Evolutionary conservation across 2,888 invertebrate species (phyloP).

Genomic region (Melitaea athalia): DNA sequence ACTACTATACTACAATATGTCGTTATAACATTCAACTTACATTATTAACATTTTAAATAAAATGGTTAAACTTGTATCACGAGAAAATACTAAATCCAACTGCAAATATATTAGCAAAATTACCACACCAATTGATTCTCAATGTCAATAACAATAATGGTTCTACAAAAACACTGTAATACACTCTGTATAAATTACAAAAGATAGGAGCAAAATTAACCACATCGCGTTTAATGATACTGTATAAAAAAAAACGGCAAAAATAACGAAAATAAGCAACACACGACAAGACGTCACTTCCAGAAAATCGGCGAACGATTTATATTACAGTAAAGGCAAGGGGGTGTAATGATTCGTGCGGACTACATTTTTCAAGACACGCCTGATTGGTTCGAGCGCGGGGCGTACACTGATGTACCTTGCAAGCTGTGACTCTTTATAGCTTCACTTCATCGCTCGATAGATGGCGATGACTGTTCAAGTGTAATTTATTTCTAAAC

Average conservation of each 20-base stretch:
- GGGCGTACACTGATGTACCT: slow-evolving; percentile 33
- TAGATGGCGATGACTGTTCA: slow-evolving; percentile 23
- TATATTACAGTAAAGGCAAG: slow-evolving; percentile 52
- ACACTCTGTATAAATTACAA: not conserved
- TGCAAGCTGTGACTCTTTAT: slow-evolving; percentile 29
- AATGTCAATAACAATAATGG: not conserved
- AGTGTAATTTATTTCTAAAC: not conserved
- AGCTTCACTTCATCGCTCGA: slow-evolving; percentile 1
- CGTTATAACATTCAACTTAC: no score
- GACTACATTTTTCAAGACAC: slow-evolving; percentile 52
- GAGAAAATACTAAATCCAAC: not conserved
- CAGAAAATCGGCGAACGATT: slow-evolving; percentile 51
- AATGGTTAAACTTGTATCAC: no score
- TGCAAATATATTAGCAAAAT: not conserved
- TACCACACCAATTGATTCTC: not conserved
- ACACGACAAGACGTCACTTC: slow-evolving; percentile 46
- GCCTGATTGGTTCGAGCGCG: slow-evolving; percentile 44
- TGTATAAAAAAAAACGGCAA: slow-evolving; percentile 12
- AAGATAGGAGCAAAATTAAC: not conserved
- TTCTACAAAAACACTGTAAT: not conserved
- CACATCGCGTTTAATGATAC: not conserved
- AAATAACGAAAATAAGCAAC: slow-evolving; percentile 18
- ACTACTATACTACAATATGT: no score
- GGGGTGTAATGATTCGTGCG: slow-evolving; percentile 46
- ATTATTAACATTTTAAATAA: no score